These are phyloP conservation scores for Pristionchus japonicus DNA, from an alignment of 2,888 invertebrate genomes.

Conservation along the genomic window DNA sequence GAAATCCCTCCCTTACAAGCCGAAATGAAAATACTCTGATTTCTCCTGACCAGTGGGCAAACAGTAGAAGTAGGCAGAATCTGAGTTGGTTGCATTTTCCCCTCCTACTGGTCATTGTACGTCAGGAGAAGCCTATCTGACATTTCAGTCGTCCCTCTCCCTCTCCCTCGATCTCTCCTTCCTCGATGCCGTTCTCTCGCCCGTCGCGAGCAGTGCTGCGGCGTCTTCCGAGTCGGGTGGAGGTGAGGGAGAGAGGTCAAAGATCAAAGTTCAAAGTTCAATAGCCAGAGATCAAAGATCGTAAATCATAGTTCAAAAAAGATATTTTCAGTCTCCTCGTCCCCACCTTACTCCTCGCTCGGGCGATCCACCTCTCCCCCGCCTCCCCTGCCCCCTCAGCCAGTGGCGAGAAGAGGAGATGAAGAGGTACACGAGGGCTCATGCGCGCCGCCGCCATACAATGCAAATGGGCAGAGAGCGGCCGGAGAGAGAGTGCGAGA, in stretches of 20 bases:
- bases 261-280: not conserved
- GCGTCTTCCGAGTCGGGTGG: not conserved
- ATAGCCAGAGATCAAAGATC: not conserved
- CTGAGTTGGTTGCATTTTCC: too few relatives aligned
- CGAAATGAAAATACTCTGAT: too few relatives aligned
- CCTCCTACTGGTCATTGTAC: too few relatives aligned
- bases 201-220: too few relatives aligned
- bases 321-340: not conserved
- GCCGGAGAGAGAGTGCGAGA: too few relatives aligned
- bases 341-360: not conserved
- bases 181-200: not conserved
- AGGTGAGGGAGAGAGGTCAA: not conserved
- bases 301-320: not conserved
- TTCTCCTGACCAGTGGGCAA: too few relatives aligned
- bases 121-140: not conserved
- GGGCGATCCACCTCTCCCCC: constrained; percentile 19
- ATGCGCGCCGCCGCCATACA: too few relatives aligned
- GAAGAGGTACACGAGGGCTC: too few relatives aligned
- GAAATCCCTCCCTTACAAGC: too few relatives aligned
- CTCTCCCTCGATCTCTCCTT: not conserved
- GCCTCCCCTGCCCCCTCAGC: not conserved
- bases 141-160: not conserved
- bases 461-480: too few relatives aligned
- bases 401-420: not conserved
- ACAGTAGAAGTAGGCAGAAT: too few relatives aligned